Base-by-base conservation (phyloP, 2,888 invertebrate genomes). In the Crematogaster levior region DNA sequence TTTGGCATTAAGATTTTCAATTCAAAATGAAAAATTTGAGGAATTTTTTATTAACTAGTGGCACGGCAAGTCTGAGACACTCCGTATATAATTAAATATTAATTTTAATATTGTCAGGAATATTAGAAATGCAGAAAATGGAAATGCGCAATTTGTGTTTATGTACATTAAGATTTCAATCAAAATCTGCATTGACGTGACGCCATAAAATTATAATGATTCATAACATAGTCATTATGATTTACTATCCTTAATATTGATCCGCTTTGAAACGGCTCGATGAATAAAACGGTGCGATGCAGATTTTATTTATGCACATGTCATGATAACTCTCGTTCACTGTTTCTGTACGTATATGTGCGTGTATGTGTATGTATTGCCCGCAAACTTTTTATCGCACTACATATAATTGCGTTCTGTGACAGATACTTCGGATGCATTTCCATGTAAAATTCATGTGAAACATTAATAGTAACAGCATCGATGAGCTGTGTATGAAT, bases 331-430 rank as follows among this genome's bases (percentile, higher is more conserved):
- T 77, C 7, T 40, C 4, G 75, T 40, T 40, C 58, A 68, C 43
- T 53, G 21, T 43, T n/a, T n/a, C n/a, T n/a, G n/a, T n/a, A n/a
- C n/a, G n/a, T n/a, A n/a, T n/a, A n/a, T n/a, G n/a, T n/a, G 27
- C 9, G 21, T 21, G 12, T 61, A 15, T 7, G 7, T 7, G 1
- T 61, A 37, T 7, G 6, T 5, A 12, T 37, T 46, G 24, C 43
- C 5, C 53, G 37, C 40, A n/a, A 43, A 84, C 53, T 80, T 86
- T 63, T 82, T 66, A 84, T 66, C 34, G 74, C 48, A 9, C 34
- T 56, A 75, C 80, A 61, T 72, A 79, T 68, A 82, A 82, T 82
- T 72, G 82, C 51, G 27, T 24, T 9, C 40, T n/a, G 51, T 60
- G 70, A 70, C 79, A 63, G 53, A 60, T 51, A 46, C 37, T 56